Conservation (phyloP, 2,888 invertebrate species). For the Patella pellucida region DNA sequence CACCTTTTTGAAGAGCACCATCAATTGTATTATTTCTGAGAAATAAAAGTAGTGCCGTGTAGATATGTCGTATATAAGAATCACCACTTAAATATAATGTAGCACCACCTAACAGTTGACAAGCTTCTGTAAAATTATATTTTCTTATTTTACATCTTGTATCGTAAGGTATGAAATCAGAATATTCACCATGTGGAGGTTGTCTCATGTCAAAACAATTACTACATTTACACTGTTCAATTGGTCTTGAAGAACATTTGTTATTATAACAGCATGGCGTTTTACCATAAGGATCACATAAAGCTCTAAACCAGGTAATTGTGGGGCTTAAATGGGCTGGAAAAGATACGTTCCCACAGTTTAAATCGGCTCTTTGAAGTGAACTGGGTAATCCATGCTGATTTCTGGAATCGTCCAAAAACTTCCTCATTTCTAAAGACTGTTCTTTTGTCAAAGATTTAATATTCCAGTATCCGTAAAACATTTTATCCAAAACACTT, state of each 20-base stretch:
- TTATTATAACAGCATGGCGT: not conserved
- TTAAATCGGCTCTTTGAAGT: not conserved
- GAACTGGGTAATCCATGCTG: not conserved
- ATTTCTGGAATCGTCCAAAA: not conserved
- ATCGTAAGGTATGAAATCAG: not conserved
- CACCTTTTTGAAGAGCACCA: not conserved
- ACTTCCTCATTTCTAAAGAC: not conserved
- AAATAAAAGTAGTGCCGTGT: not conserved
- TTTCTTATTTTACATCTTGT: not conserved
- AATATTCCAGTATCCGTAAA: not conserved
- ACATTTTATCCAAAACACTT: not conserved
- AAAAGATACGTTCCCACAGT: not conserved
- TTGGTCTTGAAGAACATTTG: not conserved
- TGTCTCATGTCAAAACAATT: conserved; percentile 5
- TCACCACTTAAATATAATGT: not conserved
- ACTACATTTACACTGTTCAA: not conserved
- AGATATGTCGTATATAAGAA: not conserved
- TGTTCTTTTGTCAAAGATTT: not conserved
- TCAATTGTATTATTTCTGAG: not conserved
- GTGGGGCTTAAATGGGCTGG: not conserved
- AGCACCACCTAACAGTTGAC: not conserved
- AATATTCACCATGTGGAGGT: conserved; percentile 3
- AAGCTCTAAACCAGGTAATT: not conserved
- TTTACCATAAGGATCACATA: not conserved
- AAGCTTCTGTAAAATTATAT: not conserved